Percentiles rank a stretch among this genome's conserved stretches.
Conservation (phyloP, 2,113 vertebrate genomes). For the Aleadryas rufinucha region DNA sequence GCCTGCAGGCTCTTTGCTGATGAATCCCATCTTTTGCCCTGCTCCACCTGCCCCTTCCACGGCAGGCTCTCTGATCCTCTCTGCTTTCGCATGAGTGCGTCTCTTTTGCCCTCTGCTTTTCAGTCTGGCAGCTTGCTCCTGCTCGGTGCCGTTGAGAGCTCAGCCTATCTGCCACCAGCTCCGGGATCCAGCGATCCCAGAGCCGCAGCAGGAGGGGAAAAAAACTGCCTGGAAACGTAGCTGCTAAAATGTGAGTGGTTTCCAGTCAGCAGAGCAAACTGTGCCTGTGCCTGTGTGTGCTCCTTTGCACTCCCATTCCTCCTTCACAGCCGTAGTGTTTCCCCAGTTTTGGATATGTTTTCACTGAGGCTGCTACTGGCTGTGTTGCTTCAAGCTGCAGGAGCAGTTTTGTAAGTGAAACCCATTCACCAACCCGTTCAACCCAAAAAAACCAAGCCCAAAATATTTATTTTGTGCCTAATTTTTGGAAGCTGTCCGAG, state of each 20-base stretch:
- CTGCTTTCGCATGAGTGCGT: constrained; percentile 34
- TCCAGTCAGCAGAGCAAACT: not conserved
- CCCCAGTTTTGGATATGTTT: not conserved
- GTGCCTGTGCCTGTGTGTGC: not conserved
- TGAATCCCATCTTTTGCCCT: not conserved
- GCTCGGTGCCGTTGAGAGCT: not conserved
- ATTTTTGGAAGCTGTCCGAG: not conserved
- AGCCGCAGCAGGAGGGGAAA: not conserved
- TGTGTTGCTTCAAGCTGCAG: not conserved
- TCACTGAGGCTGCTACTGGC: not conserved
- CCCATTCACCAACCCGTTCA: too few species aligned
- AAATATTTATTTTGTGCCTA: not conserved
- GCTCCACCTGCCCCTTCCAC: constrained; percentile 33
- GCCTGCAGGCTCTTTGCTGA: constrained; percentile 27
- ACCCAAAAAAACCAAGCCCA: fast-evolving
- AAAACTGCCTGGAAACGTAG: not conserved
- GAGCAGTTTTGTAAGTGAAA: not conserved
- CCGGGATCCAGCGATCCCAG: not conserved
- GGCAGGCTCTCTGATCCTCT: constrained; percentile 34
- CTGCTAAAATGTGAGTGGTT: not conserved
- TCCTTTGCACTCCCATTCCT: not conserved
- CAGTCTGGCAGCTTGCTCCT: constrained; percentile 1
- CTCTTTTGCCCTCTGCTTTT: constrained; percentile 41
- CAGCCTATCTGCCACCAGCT: not conserved
- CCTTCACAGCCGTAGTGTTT: not conserved